phyloP scores from a whole-genome alignment of 2,888 invertebrate genomes.

The Lydus trimaculatus region DNA sequence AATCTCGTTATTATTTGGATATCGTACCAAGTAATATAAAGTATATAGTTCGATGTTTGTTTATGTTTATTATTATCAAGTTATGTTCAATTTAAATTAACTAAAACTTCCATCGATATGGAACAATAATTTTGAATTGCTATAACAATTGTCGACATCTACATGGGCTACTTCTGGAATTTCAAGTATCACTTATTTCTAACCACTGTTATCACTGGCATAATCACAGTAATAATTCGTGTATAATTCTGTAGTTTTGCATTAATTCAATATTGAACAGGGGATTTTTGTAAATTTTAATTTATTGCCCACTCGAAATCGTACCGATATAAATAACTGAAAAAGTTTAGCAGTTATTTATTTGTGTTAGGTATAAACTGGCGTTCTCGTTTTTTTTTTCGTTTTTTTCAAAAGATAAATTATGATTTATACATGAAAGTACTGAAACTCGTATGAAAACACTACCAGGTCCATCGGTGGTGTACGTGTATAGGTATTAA shows the following conservation, averaged over 20 bases:
- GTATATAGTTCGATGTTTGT: neutral
- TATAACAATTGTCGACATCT: no score
- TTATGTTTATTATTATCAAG: neutral
- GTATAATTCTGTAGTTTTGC: neutral
- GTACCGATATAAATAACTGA: neutral
- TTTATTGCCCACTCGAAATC: neutral
- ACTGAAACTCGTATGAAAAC: neutral
- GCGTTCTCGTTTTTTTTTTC: neutral
- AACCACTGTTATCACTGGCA: no score
- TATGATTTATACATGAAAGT: slow-evolving; percentile 4
- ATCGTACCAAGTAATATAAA: neutral
- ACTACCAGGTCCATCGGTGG: neutral
- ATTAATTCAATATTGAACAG: neutral
- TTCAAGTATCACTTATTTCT: no score
- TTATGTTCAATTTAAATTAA: neutral
- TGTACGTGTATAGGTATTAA: neutral
- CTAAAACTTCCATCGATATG: neutral
- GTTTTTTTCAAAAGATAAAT: neutral
- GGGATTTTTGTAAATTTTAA: neutral
- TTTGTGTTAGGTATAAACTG: neutral
- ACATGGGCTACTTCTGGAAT: no score
- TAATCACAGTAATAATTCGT: neutral
- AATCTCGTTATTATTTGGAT: neutral
- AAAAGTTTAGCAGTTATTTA: neutral
- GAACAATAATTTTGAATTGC: neutral